A percentile compares a stretch with the other conserved stretches of the same genome.
These are phyloP conservation scores for Simalia tracyae DNA, from an alignment of 2,797 vertebrate species.

Conservation along the genomic window DNA sequence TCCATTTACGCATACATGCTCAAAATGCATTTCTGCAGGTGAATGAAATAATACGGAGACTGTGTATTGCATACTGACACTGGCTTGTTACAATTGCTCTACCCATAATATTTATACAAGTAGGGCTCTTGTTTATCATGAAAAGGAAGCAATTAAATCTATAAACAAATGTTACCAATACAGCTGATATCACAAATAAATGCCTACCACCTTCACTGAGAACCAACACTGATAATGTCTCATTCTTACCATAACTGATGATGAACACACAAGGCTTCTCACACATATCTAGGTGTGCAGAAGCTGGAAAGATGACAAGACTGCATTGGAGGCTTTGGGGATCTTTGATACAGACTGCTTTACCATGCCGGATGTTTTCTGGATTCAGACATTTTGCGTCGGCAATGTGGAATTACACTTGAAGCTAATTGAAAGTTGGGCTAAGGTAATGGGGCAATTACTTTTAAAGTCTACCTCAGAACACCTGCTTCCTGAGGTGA, in stretches of 20 bases:
- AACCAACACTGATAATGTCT: background rate
- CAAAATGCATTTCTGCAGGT: background rate
- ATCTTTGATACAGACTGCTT: background rate
- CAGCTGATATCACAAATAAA: background rate
- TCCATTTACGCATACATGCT: background rate
- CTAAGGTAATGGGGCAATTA: background rate
- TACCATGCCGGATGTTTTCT: background rate
- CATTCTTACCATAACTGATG: background rate
- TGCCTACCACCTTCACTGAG: background rate
- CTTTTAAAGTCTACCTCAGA: background rate
- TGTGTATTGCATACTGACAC: background rate
- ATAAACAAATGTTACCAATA: background rate
- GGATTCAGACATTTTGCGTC: background rate
- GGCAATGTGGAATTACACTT: background rate
- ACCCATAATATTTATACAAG: background rate
- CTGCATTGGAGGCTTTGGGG: background rate
- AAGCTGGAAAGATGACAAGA: background rate
- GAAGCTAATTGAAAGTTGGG: background rate
- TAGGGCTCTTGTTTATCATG: background rate
- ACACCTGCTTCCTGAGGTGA: background rate
- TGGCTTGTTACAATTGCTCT: background rate
- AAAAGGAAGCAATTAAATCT: background rate
- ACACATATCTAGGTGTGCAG: background rate
- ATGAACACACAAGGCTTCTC: background rate
- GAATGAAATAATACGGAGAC: background rate